Evolutionary conservation across 37 sponge, comb jelly and placozoan genomes (phyloP), one percentile per base, ranked within the genome.

Genomic region (Crambe crambe): DNA sequence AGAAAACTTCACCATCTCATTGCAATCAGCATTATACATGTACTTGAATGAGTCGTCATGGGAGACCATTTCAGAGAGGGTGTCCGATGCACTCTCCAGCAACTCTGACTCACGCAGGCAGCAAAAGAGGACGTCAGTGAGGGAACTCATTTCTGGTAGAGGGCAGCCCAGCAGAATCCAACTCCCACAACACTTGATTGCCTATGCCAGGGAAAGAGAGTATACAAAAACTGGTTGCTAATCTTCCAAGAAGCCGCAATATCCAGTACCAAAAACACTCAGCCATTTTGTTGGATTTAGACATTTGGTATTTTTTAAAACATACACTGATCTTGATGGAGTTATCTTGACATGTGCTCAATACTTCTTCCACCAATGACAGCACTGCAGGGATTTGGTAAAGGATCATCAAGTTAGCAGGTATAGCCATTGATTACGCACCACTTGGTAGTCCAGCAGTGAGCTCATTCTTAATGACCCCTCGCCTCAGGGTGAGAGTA

Each of bases 91-190:
- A 58, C 27, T 29, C 3, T 35, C 62, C 0, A 82, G 68, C 58
- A 91, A 47, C n/a, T 86, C 84, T 0, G 54, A 38, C 26, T 87
- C 80, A 30, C 44, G 64, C 18, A 91, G 75, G 22, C 39, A 73
- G 47, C 66, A 58, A 12, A 91, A 91, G 32, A 91, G 84, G 47
- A 51, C 58, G 2, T 32, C 30, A 25, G 80, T 42, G 42, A 86
- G 61, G 26, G 70, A 56, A 2, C 9, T 3, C 12, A 86, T 42
- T 34, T 87, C 84, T 8, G 80, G 37, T 17, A 91, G 26, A 17
- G 87, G 87, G 0, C 77, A 80, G 0, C 84, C 83, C 73, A 91
- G 83, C 58, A 78, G 75, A 9, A 77, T 58, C 92, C 92, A 91
- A 59, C 87, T 83, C 27, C 36, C 70, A 61, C 83, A 79, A 57